Conservation (phyloP, 2,888 invertebrate species). For the Euplagia quadripunctaria region DNA sequence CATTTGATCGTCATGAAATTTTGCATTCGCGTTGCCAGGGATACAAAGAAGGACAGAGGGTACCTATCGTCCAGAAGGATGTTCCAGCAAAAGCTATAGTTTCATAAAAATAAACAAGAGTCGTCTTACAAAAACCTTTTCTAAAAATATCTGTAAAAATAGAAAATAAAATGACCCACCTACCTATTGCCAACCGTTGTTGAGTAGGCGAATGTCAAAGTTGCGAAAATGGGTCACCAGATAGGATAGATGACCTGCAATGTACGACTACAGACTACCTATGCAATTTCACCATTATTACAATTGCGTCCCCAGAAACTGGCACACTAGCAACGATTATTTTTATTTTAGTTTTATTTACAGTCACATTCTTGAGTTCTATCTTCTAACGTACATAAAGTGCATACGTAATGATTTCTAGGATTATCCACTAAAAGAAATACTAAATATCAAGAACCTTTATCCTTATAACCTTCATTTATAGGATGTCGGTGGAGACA, state of each 20-base stretch:
- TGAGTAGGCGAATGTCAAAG: slow-evolving; percentile 74
- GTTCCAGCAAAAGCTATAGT: too few species aligned
- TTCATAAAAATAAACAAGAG: background rate
- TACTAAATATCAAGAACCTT: slow-evolving; percentile 10
- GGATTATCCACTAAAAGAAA: background rate
- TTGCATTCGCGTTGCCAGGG: too few species aligned
- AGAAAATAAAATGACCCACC: slow-evolving; percentile 67
- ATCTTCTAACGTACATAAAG: slow-evolving; percentile 3
- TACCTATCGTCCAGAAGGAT: too few species aligned
- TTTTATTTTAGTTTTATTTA: slow-evolving; percentile 40
- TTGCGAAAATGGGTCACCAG: slow-evolving; percentile 82
- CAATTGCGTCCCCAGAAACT: slow-evolving; percentile 37
- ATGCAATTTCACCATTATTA: slow-evolving; percentile 65
- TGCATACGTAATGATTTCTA: slow-evolving; percentile 1
- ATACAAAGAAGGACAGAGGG: too few species aligned
- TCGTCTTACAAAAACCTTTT: slow-evolving; percentile 23
- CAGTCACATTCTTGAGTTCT: slow-evolving; percentile 29
- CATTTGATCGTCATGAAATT: too few species aligned
- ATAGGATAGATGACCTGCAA: slow-evolving; percentile 70
- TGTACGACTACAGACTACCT: slow-evolving; percentile 63
- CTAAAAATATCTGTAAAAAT: slow-evolving; percentile 71
- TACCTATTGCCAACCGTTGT: slow-evolving; percentile 74
- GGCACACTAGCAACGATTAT: slow-evolving; percentile 37
- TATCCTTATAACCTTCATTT: slow-evolving; percentile 34
- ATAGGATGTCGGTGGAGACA: slow-evolving; percentile 30